Base-by-base conservation (phyloP, 2,888 invertebrate species). In the Ramazzottius varieornatus region DNA sequence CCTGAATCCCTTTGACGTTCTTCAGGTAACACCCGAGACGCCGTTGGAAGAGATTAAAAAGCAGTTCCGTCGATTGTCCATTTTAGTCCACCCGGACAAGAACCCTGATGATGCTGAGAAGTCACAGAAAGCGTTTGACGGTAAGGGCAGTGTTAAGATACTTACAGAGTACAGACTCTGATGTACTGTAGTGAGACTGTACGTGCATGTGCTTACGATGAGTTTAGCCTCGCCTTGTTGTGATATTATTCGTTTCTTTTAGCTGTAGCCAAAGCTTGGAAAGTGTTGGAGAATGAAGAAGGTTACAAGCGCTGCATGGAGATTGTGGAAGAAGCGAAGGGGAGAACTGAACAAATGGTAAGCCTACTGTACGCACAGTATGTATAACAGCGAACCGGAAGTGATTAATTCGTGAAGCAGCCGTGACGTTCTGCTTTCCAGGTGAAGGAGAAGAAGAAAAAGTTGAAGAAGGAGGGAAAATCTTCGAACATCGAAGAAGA, bases 21-120 rank as follows among this genome's bases (percentile, higher is more conserved):
- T 33, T 4, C 54, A 54, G 54, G 54, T 54, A 54, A 54, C 54
- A 4, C 90, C 92, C 20, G 89, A 90, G 68, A 82, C 85, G 16
- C 79, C 86, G 32, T 76, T 94, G 66, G 91, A 93, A 71, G 90
- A 91, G 74, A 86, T 94, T 65, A 94, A 93, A 77, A 94, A 90
- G 76, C 92, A 92, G 78, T 99, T 94, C 78, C 83, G 91, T 74
- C 83, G 88, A 73, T 82, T 96, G 73, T 96, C 98, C 29, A 90
- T 98, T 76, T 81, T 98, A 72, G 93, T 98, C 40, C 98, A 99
- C 84, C 98, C 98, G 32, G 98, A 99, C 76, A 99, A 98, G 80
- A 99, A 99, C 79, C 86, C 86, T 79, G 90, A 96, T 78, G 91
- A 98, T 76, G 80, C 83, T 33, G 96, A 96, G 67, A 81, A 92